Evolutionary conservation across 2,797 vertebrate species (phyloP).

Genomic region (Bradypus variegatus): DNA sequence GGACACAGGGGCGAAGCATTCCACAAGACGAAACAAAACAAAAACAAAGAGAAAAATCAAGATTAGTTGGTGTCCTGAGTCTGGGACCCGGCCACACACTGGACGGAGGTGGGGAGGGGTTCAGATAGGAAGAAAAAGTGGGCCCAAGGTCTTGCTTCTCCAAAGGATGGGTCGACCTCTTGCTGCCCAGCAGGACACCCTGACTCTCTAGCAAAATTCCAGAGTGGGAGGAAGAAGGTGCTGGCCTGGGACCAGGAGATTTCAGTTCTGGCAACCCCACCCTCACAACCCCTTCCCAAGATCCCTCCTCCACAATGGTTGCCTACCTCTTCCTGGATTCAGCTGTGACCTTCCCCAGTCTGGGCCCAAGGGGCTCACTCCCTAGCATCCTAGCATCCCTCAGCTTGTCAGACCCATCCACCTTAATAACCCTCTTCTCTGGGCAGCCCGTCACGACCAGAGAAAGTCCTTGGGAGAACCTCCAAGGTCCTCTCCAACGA

Average conservation of each 20-base stretch:
- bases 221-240: not conserved
- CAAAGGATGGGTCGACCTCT: not conserved
- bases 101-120: not conserved
- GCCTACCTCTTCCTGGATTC: not conserved
- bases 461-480: not conserved
- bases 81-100: not conserved
- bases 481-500: not conserved
- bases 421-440: not conserved
- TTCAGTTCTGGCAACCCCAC: not conserved
- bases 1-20: constrained; percentile 51
- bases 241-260: not conserved
- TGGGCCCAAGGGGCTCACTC: not conserved
- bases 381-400: not conserved
- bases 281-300: not conserved
- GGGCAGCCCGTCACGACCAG: not conserved
- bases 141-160: not conserved
- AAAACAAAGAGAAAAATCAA: constrained; percentile 63
- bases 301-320: not conserved
- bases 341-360: not conserved
- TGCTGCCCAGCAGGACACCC: not conserved
- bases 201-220: not conserved
- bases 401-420: not conserved
- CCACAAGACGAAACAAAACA: constrained; percentile 67
- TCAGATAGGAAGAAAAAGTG: not conserved
- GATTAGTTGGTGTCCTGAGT: constrained; percentile 62